phyloP scores from a whole-genome alignment of 2,888 invertebrate genomes.

The Drosophila nr. fundita region DNA sequence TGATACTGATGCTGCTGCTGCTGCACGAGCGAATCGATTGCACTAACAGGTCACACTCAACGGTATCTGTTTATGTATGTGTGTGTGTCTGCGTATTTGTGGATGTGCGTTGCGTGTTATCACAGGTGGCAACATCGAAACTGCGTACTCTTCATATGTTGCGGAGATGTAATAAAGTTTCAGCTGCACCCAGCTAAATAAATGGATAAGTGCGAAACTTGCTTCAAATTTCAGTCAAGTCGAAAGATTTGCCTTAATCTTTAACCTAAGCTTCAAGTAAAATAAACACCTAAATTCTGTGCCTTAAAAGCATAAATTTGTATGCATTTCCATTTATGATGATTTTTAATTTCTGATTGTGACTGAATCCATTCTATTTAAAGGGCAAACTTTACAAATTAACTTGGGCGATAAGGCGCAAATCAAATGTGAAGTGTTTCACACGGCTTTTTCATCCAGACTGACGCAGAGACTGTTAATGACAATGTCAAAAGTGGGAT shows the following conservation, averaged over 20 bases:
- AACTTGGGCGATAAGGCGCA: constrained; percentile 53
- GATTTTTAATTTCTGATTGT: neutral
- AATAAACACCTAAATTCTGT: no score
- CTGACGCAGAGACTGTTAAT: constrained; percentile 13
- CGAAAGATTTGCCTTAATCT: neutral
- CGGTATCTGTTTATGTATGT: neutral
- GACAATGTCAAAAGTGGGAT: constrained; percentile 15
- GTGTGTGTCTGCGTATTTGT: neutral
- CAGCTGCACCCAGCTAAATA: neutral
- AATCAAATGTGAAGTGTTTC: constrained; percentile 45
- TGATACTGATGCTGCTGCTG: constrained; percentile 1
- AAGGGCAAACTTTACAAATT: constrained; percentile 47
- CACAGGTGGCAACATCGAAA: constrained; percentile 18
- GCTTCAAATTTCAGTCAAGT: neutral
- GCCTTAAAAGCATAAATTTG: neutral
- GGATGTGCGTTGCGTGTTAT: neutral
- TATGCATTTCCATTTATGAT: neutral
- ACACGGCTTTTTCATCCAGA: neutral
- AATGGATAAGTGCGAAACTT: neutral
- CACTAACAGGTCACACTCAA: constrained; percentile 2
- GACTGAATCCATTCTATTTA: neutral
- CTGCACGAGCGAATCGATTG: constrained; percentile 31
- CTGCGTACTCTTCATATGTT: neutral
- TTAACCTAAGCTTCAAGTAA: neutral
- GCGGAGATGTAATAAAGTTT: constrained; percentile 7